These are phyloP conservation scores for Apamea anceps DNA, from an alignment of 2,888 invertebrate genomes.

Conservation along the genomic window DNA sequence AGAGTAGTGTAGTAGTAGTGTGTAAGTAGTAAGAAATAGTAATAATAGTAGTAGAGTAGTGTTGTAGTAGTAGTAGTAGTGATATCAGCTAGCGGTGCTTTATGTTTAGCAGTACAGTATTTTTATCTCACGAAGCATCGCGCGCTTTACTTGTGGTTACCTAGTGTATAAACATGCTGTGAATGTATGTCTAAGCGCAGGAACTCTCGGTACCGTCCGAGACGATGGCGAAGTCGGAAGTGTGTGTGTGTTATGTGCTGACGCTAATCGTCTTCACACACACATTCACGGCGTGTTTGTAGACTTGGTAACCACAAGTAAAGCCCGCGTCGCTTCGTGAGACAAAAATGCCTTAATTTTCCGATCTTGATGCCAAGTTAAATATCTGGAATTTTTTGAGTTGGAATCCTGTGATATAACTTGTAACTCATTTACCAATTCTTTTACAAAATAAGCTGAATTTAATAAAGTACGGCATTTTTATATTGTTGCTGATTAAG, in stretches of 20 bases:
- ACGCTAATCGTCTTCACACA: too few species aligned
- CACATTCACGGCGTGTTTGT: too few species aligned
- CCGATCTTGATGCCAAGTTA: neutral
- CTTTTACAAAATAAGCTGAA: neutral
- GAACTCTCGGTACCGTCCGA: neutral
- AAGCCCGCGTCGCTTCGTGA: too few species aligned
- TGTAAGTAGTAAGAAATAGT: too few species aligned
- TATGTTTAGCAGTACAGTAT: neutral
- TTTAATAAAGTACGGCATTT: neutral
- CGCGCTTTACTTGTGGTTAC: neutral
- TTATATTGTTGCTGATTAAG: neutral
- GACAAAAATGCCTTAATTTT: neutral
- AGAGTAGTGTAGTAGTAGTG: too few species aligned
- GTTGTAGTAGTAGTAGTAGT: too few species aligned
- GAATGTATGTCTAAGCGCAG: neutral
- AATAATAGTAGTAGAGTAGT: too few species aligned
- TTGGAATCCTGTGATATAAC: neutral
- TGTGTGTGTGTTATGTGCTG: too few species aligned
- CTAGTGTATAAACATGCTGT: neutral
- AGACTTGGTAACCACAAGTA: too few species aligned
- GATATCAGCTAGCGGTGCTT: neutral
- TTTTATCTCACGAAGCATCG: neutral
- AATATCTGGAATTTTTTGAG: neutral
- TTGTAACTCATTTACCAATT: neutral
- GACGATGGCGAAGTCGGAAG: too few species aligned